These are phyloP conservation scores for Venturia canescens DNA, from an alignment of 1,140 invertebrate species.

Conservation along the genomic window DNA sequence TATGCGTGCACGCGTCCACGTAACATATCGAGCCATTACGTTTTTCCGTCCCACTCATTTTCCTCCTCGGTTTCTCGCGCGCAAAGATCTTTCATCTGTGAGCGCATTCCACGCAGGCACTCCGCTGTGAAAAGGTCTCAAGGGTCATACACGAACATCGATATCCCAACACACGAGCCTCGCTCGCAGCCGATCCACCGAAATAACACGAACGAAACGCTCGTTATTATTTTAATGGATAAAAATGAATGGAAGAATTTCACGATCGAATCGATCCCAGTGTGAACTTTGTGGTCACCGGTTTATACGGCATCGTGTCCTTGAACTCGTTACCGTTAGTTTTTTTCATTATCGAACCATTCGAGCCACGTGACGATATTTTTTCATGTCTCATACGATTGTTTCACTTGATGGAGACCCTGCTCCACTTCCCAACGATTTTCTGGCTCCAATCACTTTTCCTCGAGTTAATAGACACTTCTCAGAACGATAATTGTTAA, in stretches of 20 bases:
- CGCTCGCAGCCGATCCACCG: not conserved
- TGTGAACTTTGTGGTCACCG: too few species aligned
- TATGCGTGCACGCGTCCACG: not conserved
- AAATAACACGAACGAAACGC: not conserved
- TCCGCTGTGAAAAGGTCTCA: slow-evolving; percentile 2
- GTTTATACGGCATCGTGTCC: too few species aligned
- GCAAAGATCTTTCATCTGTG: not conserved
- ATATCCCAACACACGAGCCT: not conserved
- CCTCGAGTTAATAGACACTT: too few species aligned
- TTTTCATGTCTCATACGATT: too few species aligned
- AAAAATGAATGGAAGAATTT: not conserved
- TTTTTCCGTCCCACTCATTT: not conserved
- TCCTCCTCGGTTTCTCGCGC: not conserved
- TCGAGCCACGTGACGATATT: too few species aligned
- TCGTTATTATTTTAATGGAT: not conserved
- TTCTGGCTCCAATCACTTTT: too few species aligned
- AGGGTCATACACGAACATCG: not conserved
- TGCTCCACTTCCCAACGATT: too few species aligned
- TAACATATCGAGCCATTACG: not conserved
- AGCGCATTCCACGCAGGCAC: not conserved
- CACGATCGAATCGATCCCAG: not conserved
- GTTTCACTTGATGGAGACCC: too few species aligned
- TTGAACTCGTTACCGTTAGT: not conserved
- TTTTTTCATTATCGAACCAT: not conserved
- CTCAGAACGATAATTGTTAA: too few species aligned